phyloP scores from a whole-genome alignment of 2,113 vertebrate genomes.

The Pedionomus torquatus region DNA sequence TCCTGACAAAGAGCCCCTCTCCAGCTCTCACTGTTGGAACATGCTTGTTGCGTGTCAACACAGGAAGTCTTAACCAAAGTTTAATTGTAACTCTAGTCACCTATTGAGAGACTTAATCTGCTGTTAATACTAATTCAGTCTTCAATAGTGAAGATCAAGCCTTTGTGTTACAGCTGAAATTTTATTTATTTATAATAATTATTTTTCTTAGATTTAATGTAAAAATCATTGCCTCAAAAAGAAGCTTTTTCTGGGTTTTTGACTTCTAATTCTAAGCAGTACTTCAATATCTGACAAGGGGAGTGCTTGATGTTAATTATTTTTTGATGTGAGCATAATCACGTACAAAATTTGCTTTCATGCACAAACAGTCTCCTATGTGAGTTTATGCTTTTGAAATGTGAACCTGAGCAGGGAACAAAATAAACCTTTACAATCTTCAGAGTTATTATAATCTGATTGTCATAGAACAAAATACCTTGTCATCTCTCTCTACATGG shows the following conservation, averaged over 20 bases:
- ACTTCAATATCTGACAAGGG: slow-evolving; percentile 49
- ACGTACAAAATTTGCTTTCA: slow-evolving; percentile 42
- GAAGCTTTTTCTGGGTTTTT: background rate
- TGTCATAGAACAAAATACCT: slow-evolving; percentile 36
- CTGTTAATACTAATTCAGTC: background rate
- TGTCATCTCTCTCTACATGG: background rate
- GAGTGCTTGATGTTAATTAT: slow-evolving; percentile 58
- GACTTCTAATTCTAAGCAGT: slow-evolving; percentile 33
- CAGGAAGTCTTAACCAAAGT: background rate
- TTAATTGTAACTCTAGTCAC: background rate
- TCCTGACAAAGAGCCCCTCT: no score
- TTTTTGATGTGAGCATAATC: slow-evolving; percentile 56
- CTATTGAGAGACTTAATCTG: background rate
- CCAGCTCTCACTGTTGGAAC: background rate
- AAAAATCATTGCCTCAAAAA: background rate
- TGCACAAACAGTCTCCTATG: slow-evolving; percentile 22
- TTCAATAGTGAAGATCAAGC: background rate
- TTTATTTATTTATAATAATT: background rate
- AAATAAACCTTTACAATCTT: background rate
- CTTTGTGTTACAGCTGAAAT: background rate
- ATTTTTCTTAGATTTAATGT: background rate
- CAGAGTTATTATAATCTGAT: slow-evolving; percentile 33
- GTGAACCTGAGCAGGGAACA: slow-evolving; percentile 1
- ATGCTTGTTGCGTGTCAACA: background rate
- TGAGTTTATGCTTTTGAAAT: slow-evolving; percentile 46